Base-by-base conservation (phyloP, 2,888 invertebrate species). In the Danaus chrysippus region DNA sequence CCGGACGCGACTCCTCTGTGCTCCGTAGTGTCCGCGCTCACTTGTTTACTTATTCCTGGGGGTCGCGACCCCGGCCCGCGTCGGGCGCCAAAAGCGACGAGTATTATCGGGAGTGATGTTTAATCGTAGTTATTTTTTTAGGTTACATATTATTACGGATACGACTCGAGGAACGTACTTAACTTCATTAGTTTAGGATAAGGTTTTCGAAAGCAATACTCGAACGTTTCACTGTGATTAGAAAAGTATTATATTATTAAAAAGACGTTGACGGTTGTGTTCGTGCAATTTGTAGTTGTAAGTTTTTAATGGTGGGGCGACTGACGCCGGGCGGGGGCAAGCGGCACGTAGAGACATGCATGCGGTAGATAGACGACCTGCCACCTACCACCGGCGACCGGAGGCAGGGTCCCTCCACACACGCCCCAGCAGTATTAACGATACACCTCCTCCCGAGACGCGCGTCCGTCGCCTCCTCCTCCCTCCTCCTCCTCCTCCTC, bases 181-280 rank as follows among this genome's bases (percentile, higher is more conserved):
- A 66, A 62, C 62, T 56, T 64, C 54, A 62, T 68, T 69, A 68
- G 67, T 64, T 62, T 70, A 75, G 74, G 73, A 68, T 70, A 71
- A 71, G 74, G 66, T 61, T 73, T 67, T 58, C 69, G 73, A 81
- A 87, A 90, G 88, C 89, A 89, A 89, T 88, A 89, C 76, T 76
- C 75, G 69, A 73, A 70, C 70, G 67, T 77, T 76, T 74, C 74
- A 76, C 82, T 88, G 87, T 88, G 88, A 87, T 87, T 82, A 79
- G 79, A 77, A 75, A 72, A 82, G 83, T 86, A 84, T 85, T 82
- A 81, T 73, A 69, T 73, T 64, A 63, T 61, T 62, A 87, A 87
- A 89, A 88, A 86, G 89, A 86, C 85, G 81, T 74, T 75, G 71
- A 83, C 79, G 90, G 90, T 91, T 91, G 90, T 91, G 89, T 89